These are phyloP conservation scores for Halichoeres trimaculatus DNA, from an alignment of 2,113 vertebrate species.

Conservation along the genomic window DNA sequence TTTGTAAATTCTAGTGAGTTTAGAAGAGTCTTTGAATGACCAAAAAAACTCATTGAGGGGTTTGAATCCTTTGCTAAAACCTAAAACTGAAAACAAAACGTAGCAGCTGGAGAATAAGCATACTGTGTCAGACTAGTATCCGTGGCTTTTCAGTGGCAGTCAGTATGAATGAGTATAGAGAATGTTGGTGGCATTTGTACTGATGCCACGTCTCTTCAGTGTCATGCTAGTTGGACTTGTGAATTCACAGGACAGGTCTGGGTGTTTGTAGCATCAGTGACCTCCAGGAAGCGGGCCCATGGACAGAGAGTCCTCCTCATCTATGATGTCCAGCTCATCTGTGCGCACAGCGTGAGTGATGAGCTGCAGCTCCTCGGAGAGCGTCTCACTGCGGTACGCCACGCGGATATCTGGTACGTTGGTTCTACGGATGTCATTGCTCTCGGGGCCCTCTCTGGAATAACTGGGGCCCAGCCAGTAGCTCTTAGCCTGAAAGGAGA, in stretches of 20 bases:
- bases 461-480: conserved; percentile 93
- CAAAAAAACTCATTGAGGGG: conserved; percentile 1
- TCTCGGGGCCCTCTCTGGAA: conserved; percentile 86
- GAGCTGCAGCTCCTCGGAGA: conserved; percentile 92
- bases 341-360: conserved; percentile 91
- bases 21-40: conserved; percentile 1
- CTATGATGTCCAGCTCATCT: conserved; percentile 86
- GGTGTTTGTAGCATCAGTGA: conserved; percentile 20
- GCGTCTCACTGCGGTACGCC: conserved; percentile 90
- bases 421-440: conserved; percentile 94
- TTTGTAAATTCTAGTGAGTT: background rate
- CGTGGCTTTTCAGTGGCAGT: conserved; percentile 36
- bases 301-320: conserved; percentile 83
- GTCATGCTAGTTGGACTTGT: conserved; percentile 30
- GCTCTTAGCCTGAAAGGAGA: conserved; percentile 87
- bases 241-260: conserved; percentile 3
- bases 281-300: conserved; percentile 71
- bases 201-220: conserved; percentile 9
- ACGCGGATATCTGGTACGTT: conserved; percentile 95
- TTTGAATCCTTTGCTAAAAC: background rate
- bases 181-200: conserved; percentile 19
- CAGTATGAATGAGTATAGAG: conserved; percentile 20
- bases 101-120: background rate
- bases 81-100: background rate
- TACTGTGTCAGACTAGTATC: conserved; percentile 21